A percentile compares a stretch with the other conserved stretches of the same genome.
Evolutionary conservation across 2,113 vertebrate species (phyloP).

Genomic region (Epinephelus cyanopodus): DNA sequence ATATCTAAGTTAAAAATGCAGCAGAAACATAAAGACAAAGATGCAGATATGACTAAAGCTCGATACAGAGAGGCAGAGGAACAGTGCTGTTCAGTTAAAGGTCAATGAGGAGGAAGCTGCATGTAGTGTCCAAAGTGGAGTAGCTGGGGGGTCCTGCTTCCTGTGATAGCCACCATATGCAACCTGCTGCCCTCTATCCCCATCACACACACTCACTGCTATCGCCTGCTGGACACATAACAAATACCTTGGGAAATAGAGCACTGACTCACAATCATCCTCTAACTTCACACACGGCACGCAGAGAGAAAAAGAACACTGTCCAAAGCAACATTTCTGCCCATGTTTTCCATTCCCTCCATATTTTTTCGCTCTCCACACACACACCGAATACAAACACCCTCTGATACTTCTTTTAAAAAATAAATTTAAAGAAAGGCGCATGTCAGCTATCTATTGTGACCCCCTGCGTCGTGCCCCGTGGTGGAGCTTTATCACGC

Average conservation of each 20-base stretch:
- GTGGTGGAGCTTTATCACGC: conserved; percentile 29
- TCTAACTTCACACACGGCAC: conserved; percentile 2
- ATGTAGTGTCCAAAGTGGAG: conserved; percentile 23
- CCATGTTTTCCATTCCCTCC: background rate
- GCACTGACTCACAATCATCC: conserved; percentile 45
- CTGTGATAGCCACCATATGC: conserved; percentile 72
- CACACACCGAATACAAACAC: conserved; percentile 2
- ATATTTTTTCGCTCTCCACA: background rate
- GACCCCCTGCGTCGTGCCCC: conserved; percentile 6
- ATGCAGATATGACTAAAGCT: background rate
- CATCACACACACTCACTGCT: conserved; percentile 5
- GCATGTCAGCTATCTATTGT: conserved; percentile 19
- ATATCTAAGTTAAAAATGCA: background rate
- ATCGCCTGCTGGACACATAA: conserved; percentile 23
- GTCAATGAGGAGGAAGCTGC: conserved; percentile 55
- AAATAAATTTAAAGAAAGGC: conserved; percentile 37
- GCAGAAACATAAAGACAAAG: background rate
- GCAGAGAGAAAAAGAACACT: background rate
- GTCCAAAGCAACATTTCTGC: conserved; percentile 3
- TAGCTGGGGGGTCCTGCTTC: conserved; percentile 48
- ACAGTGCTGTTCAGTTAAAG: conserved; percentile 41
- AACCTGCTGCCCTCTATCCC: conserved; percentile 57
- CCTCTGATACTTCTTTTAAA: background rate
- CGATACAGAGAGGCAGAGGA: background rate
- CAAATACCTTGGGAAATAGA: conserved; percentile 42